phyloP scores from a whole-genome alignment of 2,888 invertebrate species.

The Tachina grossa region DNA sequence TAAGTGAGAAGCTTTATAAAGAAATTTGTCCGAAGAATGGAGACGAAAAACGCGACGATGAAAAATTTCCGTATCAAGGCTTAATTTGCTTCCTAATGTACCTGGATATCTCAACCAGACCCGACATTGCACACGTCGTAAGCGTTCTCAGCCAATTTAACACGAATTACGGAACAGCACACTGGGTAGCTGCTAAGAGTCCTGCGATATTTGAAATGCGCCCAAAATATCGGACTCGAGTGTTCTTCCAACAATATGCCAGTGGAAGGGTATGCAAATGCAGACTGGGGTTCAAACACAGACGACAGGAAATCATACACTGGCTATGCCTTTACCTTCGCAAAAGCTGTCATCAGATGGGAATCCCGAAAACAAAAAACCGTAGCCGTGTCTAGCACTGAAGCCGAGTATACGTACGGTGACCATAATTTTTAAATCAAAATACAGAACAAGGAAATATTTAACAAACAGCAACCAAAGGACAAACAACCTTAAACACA shows the following conservation, averaged over 20 bases:
- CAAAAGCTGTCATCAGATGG: not conserved
- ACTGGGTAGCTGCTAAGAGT: not conserved
- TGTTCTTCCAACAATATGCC: conserved; percentile 36
- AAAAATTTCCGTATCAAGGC: conserved; percentile 59
- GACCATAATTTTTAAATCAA: too few species aligned
- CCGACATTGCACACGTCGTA: conserved; percentile 49
- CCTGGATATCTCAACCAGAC: conserved; percentile 65
- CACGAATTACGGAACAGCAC: not conserved
- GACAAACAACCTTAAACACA: too few species aligned
- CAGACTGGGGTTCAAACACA: not conserved
- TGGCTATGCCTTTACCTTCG: conserved; percentile 47
- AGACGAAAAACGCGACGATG: conserved; percentile 37
- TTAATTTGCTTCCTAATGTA: conserved; percentile 67
- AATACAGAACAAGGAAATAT: too few species aligned
- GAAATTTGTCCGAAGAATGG: conserved; percentile 52
- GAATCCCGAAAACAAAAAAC: conserved; percentile 30
- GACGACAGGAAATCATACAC: conserved; percentile 60
- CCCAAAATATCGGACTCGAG: conserved; percentile 46
- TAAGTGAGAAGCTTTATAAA: conserved; percentile 52
- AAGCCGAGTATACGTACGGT: conserved; percentile 31
- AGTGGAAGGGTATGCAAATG: conserved; percentile 46
- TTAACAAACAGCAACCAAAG: too few species aligned
- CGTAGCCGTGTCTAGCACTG: conserved; percentile 33
- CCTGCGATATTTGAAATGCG: not conserved
- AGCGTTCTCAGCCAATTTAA: conserved; percentile 57